Conservation (phyloP, 2,888 invertebrate species). For the Acronicta leporina region DNA sequence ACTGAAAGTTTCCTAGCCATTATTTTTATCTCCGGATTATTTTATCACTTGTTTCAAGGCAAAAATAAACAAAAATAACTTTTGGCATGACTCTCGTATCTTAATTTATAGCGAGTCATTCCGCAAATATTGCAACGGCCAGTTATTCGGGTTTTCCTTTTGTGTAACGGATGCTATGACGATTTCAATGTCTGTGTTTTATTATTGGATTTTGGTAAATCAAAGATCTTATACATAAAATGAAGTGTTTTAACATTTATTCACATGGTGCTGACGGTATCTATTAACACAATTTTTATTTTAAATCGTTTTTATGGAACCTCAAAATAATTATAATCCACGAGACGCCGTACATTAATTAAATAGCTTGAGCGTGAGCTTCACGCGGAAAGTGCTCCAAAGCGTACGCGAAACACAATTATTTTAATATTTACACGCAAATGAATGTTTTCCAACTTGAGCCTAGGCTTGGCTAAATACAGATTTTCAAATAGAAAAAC, state of each 20-base stretch:
- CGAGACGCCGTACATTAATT: conserved; percentile 19
- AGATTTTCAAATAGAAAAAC: conserved; percentile 20
- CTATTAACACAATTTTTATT: not conserved
- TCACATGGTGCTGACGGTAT: too few relatives aligned
- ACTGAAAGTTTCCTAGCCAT: conserved; percentile 35
- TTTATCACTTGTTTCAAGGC: conserved; percentile 42
- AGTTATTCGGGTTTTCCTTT: conserved; percentile 32
- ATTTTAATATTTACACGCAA: conserved; percentile 33
- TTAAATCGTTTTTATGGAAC: not conserved
- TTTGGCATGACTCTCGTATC: conserved; percentile 56
- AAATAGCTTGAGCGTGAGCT: conserved; percentile 11
- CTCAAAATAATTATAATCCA: not conserved
- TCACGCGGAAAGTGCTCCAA: conserved; percentile 19
- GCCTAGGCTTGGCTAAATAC: not conserved
- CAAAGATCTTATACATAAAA: not conserved
- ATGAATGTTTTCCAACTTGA: conserved; percentile 36
- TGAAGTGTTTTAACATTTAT: too few relatives aligned
- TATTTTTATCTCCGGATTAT: conserved; percentile 43
- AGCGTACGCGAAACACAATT: conserved; percentile 25
- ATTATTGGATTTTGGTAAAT: conserved; percentile 11
- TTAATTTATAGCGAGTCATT: conserved; percentile 56
- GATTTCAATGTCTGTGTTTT: conserved; percentile 22
- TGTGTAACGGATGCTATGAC: conserved; percentile 32
- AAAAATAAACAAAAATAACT: conserved; percentile 52
- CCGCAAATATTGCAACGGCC: conserved; percentile 44